Base-by-base conservation (phyloP, 2,113 vertebrate genomes). In the Porphyrio hochstetteri region DNA sequence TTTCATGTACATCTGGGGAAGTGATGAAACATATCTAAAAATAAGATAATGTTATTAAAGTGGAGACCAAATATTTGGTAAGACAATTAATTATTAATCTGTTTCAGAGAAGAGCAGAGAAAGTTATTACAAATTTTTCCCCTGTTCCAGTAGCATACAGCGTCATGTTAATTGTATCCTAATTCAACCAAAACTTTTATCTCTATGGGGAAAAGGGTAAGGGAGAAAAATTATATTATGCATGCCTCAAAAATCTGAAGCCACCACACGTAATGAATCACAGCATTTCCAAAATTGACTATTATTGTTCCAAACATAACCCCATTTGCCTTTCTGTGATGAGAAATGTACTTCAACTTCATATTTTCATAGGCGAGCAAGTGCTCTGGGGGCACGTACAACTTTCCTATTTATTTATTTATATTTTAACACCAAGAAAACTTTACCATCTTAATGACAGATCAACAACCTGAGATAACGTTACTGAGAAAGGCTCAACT, bases 161-260 rank as follows among this genome's bases (percentile, higher is more conserved):
- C 28, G 56, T 31, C 18, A 31, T 11, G 48, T 52, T 42, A 92
- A 78, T n/a, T 60, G 10, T 57, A 28, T 35, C 40, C 23, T 63
- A 63, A 53, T 79, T 84, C 35, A 72, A 75, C 25, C 17, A 70
- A 33, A 70, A 79, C 6, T 69, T 84, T 84, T 76, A 89, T 92
- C 80, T 76, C 24, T 64, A 79, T 72, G 35, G 20, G 36, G 40
- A 65, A 85, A 94, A 44, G 36, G 55, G 13, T 50, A 16, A 7
- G 46, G 25, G 27, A 80, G 56, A 94, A 95, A 93, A 82, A 92
- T 16, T 87, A 69, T 75, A 68, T 86, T 86, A 56, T 28, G 5
- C n/a, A 61, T 16, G 60, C 82, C 67, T 95, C 65, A 89, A 93
- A 96, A 96, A 86, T 82, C 82, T 92, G 79, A 97, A 77, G 16